phyloP scores from a whole-genome alignment of 2,797 vertebrate species.

The Lithobates pipiens region DNA sequence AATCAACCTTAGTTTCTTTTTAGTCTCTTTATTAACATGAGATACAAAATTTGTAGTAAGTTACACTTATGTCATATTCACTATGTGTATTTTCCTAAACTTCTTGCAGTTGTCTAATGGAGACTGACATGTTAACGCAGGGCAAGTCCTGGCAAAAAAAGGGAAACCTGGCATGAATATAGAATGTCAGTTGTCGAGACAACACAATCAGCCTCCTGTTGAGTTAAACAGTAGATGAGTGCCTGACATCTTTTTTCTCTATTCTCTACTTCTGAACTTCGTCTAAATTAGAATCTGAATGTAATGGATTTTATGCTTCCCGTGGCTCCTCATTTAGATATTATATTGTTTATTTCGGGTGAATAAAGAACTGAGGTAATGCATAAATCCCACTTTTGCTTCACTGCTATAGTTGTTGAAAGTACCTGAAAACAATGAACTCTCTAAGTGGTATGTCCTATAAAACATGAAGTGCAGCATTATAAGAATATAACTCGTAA shows the following conservation, averaged over 20 bases:
- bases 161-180: constrained; percentile 40
- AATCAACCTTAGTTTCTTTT: too few relatives aligned
- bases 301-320: constrained; percentile 57
- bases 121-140: constrained; percentile 14
- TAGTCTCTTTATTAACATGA: too few relatives aligned
- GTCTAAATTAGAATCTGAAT: constrained; percentile 47
- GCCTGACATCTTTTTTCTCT: constrained; percentile 45
- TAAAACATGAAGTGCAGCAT: not conserved
- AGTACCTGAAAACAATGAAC: constrained; percentile 22
- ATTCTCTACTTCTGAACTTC: constrained; percentile 48
- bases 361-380: constrained; percentile 35
- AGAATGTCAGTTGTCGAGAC: constrained; percentile 52
- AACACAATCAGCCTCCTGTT: constrained; percentile 61
- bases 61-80: too few relatives aligned
- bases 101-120: not conserved
- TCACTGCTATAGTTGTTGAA: constrained; percentile 2
- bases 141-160: constrained; percentile 46
- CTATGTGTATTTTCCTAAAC: too few relatives aligned
- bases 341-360: constrained; percentile 41
- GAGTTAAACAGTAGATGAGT: constrained; percentile 52
- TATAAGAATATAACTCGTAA: not conserved
- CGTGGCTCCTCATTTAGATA: constrained; percentile 40
- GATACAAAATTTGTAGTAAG: too few relatives aligned
- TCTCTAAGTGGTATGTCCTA: not conserved
- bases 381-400: constrained; percentile 12